Percentiles rank a stretch among this genome's conserved stretches.
Evolutionary conservation across 2,888 invertebrate genomes (phyloP).

Genomic region (Epinotia demarniana): DNA sequence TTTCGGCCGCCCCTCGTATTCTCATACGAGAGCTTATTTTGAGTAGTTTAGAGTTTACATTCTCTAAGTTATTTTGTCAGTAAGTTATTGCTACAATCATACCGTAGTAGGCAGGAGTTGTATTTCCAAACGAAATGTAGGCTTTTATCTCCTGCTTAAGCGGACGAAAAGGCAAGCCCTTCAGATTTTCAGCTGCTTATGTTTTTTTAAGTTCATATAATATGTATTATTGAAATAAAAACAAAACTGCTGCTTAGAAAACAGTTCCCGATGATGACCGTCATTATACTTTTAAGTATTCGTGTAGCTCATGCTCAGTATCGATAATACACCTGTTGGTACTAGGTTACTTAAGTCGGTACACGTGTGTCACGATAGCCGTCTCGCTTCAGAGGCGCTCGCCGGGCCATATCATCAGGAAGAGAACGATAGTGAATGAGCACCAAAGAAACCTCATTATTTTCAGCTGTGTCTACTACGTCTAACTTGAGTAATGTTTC

Average conservation of each 20-base stretch:
- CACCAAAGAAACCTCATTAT: slow-evolving; percentile 58
- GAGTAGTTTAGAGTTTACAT: neutral
- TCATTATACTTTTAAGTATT: slow-evolving; percentile 1
- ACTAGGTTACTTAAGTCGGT: slow-evolving; percentile 57
- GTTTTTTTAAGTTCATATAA: too few relatives aligned
- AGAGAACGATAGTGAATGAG: slow-evolving; percentile 76
- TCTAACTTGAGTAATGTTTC: neutral
- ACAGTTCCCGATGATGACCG: neutral
- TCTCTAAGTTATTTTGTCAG: too few relatives aligned
- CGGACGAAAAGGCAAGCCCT: too few relatives aligned
- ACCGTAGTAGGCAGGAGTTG: too few relatives aligned
- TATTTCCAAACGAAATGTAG: neutral
- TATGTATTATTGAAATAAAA: neutral
- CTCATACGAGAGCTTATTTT: neutral
- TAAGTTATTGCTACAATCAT: neutral
- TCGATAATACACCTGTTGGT: slow-evolving; percentile 40
- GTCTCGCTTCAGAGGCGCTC: slow-evolving; percentile 66
- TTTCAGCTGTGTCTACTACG: slow-evolving; percentile 37
- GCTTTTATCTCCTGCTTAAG: too few relatives aligned
- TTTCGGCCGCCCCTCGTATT: too few relatives aligned
- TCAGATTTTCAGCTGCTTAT: too few relatives aligned
- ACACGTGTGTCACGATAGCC: slow-evolving; percentile 67
- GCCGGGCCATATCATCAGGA: slow-evolving; percentile 69
- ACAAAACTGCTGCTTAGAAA: neutral
- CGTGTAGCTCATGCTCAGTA: slow-evolving; percentile 17